Base-by-base conservation (phyloP, 2,888 invertebrate genomes). In the Tetranychus piercei region DNA sequence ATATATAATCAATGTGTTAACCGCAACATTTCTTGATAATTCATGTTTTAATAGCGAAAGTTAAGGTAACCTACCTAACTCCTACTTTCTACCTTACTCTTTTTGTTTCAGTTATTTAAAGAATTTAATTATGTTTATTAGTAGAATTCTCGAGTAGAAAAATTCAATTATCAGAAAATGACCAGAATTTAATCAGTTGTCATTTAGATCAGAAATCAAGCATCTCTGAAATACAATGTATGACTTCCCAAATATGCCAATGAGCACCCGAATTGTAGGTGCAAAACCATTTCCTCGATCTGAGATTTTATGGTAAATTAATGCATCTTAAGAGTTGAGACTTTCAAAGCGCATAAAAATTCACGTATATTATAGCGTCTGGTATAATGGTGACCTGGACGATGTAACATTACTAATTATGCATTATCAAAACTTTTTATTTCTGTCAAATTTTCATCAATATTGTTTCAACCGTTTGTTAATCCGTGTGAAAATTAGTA, bases 211-310 rank as follows among this genome's bases (percentile, higher is more conserved):
- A 34, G 1, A 34, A 34, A 34, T 34, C 3, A 34, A 34, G 4
- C 1, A 34, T 34, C 34, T 34, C 3, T 34, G 88, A 87, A 75
- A 86, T 90, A 78, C 86, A 87, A 80, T 93, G 93, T 83, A 85
- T 87, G 44, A 87, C 88, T 78, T 89, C 89, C 45, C 89, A 91
- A 23, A 86, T 91, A 76, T 93, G 92, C 83, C 90, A 90, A 82
- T 84, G 93, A 82, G 71, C 87, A 88, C 78, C 90, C 92, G 0
- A 86, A 86, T 69, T 93, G 92, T 82, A 87, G 87, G 76, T 93
- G 93, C 82, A 89, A 89, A 75, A 89, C 89, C 78, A 85, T 87
- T 73, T 83, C 82, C 78, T 78, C 80, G 83, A 67, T 83, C 81
- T 71, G 83, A 85, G 78, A 83, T 83, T 4, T 87, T 87, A 82